A percentile compares a stretch with the other conserved stretches of the same genome.
These are phyloP conservation scores for Drosophila hydei DNA, from an alignment of 1,140 invertebrate genomes.

Conservation along the genomic window DNA sequence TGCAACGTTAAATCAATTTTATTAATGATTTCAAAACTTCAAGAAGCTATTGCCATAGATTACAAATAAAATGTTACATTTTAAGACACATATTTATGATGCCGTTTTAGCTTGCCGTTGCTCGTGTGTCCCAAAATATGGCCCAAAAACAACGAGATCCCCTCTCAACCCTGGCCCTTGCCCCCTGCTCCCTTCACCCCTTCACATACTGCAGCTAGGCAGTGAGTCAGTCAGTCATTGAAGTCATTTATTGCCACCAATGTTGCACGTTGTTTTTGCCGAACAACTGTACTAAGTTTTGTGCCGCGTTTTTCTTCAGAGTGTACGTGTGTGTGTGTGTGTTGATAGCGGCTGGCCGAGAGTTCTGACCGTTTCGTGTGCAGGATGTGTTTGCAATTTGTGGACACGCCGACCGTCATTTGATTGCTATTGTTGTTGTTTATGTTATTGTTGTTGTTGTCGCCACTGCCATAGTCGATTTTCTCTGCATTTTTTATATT, in stretches of 20 bases:
- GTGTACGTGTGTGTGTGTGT: slow-evolving; percentile 40
- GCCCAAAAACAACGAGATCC: slow-evolving; percentile 33
- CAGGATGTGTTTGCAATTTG: slow-evolving; percentile 82
- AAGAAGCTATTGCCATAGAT: no score
- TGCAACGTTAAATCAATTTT: not conserved
- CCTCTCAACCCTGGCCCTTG: not conserved
- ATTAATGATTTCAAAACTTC: no score
- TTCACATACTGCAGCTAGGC: slow-evolving; percentile 32
- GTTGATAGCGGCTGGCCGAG: slow-evolving; percentile 51
- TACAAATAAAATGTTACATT: no score
- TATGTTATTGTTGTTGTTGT: slow-evolving; percentile 54
- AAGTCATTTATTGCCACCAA: slow-evolving; percentile 81
- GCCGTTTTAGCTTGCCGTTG: slow-evolving; percentile 11
- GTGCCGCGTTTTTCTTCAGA: slow-evolving; percentile 18
- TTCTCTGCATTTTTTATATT: slow-evolving; percentile 54
- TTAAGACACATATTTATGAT: not conserved
- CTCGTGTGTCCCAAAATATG: slow-evolving; percentile 52
- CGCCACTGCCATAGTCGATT: slow-evolving; percentile 49
- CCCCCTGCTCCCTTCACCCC: slow-evolving; percentile 2
- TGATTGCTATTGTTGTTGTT: slow-evolving; percentile 55
- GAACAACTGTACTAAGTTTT: slow-evolving; percentile 47
- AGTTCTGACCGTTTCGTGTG: slow-evolving; percentile 66
- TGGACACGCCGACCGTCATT: slow-evolving; percentile 80
- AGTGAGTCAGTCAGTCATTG: slow-evolving; percentile 78
- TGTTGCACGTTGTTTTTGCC: slow-evolving; percentile 66